Evolutionary conservation across 2,113 vertebrate species (phyloP).

Genomic region (Mystacornis crossleyi): DNA sequence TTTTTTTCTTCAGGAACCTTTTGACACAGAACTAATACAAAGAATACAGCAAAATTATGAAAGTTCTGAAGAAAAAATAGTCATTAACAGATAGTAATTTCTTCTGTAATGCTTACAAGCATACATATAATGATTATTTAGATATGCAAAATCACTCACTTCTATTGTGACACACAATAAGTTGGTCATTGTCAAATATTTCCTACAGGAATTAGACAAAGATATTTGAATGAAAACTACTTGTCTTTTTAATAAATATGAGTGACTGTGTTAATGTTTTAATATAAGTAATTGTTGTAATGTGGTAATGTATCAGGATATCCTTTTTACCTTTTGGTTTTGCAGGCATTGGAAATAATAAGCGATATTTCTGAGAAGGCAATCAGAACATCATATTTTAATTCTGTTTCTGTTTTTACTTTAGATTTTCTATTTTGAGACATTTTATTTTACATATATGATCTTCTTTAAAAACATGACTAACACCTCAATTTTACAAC

Average conservation of each 20-base stretch:
- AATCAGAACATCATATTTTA: background rate
- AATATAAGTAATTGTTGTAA: background rate
- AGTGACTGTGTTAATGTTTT: background rate
- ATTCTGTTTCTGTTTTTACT: background rate
- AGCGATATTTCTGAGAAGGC: background rate
- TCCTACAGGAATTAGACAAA: background rate
- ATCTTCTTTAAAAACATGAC: background rate
- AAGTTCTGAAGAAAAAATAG: background rate
- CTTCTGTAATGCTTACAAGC: background rate
- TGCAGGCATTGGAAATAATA: background rate
- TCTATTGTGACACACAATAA: background rate
- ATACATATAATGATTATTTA: background rate
- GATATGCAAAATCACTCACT: background rate
- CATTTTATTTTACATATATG: background rate
- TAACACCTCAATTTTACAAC: background rate
- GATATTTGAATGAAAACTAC: background rate
- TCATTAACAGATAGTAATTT: background rate
- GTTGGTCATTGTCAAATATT: background rate
- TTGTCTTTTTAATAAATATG: background rate
- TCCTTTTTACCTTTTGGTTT: background rate
- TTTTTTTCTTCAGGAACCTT: background rate
- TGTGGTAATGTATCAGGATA: background rate
- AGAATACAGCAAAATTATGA: background rate
- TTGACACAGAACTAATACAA: background rate
- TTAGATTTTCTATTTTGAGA: background rate